Conservation (phyloP, 2,888 invertebrate genomes). For the Sarcophaga carnaria region DNA sequence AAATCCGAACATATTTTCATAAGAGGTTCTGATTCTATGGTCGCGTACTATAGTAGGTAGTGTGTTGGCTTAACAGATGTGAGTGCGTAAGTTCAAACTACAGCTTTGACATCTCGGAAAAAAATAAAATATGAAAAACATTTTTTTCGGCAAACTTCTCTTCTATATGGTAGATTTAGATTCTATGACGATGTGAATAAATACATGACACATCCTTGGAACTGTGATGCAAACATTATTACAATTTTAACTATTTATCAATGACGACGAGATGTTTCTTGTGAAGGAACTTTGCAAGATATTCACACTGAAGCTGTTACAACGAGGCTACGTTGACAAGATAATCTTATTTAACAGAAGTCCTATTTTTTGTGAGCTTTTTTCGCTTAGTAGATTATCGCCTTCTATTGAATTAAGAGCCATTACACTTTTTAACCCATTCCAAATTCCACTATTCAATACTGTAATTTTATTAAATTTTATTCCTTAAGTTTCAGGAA, state of each 20-base stretch:
- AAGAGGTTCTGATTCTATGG: no score
- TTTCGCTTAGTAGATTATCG: constrained; percentile 79
- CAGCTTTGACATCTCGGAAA: no score
- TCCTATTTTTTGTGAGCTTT: constrained; percentile 85
- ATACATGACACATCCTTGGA: no score
- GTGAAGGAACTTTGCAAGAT: constrained; percentile 87
- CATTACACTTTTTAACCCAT: constrained; percentile 86
- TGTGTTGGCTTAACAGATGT: no score
- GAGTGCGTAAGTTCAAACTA: no score
- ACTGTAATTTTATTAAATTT: constrained; percentile 86
- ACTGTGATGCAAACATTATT: constrained; percentile 76
- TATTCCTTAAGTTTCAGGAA: constrained; percentile 82
- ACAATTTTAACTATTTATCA: constrained; percentile 81
- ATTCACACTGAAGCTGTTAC: constrained; percentile 84
- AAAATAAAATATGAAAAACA: no score
- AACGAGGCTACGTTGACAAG: constrained; percentile 85
- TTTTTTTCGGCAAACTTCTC: no score
- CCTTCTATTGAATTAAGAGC: constrained; percentile 84
- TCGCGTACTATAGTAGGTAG: no score
- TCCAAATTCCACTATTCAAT: constrained; percentile 88
- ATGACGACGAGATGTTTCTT: constrained; percentile 88
- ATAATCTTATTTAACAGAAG: constrained; percentile 89
- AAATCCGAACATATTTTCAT: no score
- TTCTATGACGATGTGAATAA: no score
- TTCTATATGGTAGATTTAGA: no score